phyloP scores from a whole-genome alignment of 1,140 invertebrate species.

The Lucilia cuprina region DNA sequence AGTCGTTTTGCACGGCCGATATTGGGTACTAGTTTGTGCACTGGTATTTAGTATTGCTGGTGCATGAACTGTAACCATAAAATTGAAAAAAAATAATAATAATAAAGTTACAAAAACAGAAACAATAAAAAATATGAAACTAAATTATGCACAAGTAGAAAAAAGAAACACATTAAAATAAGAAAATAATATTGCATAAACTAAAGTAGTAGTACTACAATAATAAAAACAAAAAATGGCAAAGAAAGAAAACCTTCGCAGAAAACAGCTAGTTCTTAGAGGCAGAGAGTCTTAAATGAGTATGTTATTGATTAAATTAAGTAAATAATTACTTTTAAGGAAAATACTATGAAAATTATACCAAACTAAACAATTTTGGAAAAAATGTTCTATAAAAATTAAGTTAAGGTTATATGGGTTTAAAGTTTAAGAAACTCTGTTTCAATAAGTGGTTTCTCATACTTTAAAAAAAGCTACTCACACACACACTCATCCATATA shows the following conservation, averaged over 20 bases:
- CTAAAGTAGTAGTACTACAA: neutral
- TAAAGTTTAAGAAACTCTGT: neutral
- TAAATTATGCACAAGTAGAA: neutral
- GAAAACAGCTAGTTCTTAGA: neutral
- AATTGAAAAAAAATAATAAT: neutral
- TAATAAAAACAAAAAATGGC: neutral
- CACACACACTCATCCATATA: neutral
- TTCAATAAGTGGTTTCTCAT: neutral
- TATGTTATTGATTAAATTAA: neutral
- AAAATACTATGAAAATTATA: no score
- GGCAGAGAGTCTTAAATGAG: neutral
- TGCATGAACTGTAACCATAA: constrained; percentile 17
- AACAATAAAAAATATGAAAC: neutral
- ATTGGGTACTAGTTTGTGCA: neutral
- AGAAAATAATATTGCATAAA: neutral
- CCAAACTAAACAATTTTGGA: no score
- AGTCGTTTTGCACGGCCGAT: neutral
- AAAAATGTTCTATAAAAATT: no score
- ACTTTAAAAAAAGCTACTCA: neutral
- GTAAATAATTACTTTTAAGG: no score
- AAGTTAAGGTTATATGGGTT: no score
- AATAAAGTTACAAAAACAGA: neutral
- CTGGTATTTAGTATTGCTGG: constrained; percentile 8
- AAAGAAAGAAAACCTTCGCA: neutral
- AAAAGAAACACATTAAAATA: neutral